Percentiles rank a stretch among this genome's conserved stretches.
Conservation (phyloP, 2,797 vertebrate genomes). For the Gallinago nigripennis region DNA sequence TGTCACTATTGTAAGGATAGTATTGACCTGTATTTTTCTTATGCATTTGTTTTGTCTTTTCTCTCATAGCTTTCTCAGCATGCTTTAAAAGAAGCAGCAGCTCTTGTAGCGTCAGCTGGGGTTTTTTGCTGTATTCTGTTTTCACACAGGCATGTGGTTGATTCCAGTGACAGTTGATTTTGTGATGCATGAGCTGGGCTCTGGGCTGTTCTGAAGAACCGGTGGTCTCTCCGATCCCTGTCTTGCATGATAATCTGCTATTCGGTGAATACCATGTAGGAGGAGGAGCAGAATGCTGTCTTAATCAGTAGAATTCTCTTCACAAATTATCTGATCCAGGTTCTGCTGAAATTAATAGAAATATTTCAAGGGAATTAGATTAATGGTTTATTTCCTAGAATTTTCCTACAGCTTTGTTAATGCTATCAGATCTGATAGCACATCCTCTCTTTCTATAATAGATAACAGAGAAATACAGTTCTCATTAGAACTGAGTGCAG, state of each 20-base stretch:
- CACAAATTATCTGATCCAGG: background rate
- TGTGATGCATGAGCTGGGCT: background rate
- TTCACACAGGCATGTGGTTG: background rate
- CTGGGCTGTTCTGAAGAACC: background rate
- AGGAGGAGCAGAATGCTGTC: background rate
- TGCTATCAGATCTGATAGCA: background rate
- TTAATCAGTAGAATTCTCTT: background rate
- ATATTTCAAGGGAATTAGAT: background rate
- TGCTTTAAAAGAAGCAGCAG: background rate
- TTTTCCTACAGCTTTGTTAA: background rate
- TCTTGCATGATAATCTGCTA: background rate
- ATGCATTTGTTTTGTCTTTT: background rate
- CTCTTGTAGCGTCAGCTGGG: background rate
- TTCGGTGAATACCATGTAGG: background rate
- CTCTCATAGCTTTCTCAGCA: background rate
- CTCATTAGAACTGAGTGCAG: background rate
- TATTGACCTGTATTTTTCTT: background rate
- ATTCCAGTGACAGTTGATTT: background rate
- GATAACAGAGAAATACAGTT: background rate
- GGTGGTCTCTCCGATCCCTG: background rate
- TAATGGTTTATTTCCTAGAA: background rate
- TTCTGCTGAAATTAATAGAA: background rate
- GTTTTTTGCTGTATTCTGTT: background rate
- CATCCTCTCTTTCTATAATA: background rate
- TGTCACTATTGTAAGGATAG: background rate